Evolutionary conservation across 2,888 invertebrate genomes (phyloP).

Genomic region (Diaperis boleti): DNA sequence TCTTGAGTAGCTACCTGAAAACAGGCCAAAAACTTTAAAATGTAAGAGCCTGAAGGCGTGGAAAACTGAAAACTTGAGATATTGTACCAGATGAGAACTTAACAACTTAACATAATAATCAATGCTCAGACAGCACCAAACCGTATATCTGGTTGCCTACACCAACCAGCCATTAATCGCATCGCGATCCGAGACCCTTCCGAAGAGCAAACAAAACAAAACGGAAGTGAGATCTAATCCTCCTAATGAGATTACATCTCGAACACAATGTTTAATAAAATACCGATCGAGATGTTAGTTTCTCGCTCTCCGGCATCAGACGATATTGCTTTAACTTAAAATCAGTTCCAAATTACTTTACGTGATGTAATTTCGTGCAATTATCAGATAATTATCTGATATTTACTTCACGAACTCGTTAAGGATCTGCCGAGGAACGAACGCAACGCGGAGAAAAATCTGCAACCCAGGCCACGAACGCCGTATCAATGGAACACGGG

Average conservation of each 20-base stretch:
- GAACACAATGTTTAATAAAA: slow-evolving; percentile 40
- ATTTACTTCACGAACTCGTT: slow-evolving; percentile 40
- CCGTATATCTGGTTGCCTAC: too few relatives aligned
- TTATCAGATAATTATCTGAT: slow-evolving; percentile 40
- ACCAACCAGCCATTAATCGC: too few relatives aligned
- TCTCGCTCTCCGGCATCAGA: slow-evolving; percentile 24
- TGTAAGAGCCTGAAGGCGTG: too few relatives aligned
- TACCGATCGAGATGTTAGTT: slow-evolving; percentile 30
- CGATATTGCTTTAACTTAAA: slow-evolving; percentile 36
- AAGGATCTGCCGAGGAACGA: slow-evolving; percentile 29
- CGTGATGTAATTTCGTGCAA: slow-evolving; percentile 41
- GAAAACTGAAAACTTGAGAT: too few relatives aligned
- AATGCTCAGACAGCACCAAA: too few relatives aligned
- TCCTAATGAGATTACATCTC: slow-evolving; percentile 34
- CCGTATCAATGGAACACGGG: slow-evolving; percentile 14
- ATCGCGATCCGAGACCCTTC: too few relatives aligned
- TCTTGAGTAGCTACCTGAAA: too few relatives aligned
- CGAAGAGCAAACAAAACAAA: slow-evolving; percentile 28
- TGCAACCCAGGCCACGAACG: slow-evolving; percentile 1
- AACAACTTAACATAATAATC: too few relatives aligned
- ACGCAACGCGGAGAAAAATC: slow-evolving; percentile 17
- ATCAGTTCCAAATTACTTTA: slow-evolving; percentile 42
- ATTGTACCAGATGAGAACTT: too few relatives aligned
- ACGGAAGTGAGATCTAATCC: slow-evolving; percentile 38
- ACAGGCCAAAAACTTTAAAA: too few relatives aligned